These are phyloP conservation scores for Heliconius eleuchia DNA, from an alignment of 1,140 invertebrate genomes.

Conservation along the genomic window DNA sequence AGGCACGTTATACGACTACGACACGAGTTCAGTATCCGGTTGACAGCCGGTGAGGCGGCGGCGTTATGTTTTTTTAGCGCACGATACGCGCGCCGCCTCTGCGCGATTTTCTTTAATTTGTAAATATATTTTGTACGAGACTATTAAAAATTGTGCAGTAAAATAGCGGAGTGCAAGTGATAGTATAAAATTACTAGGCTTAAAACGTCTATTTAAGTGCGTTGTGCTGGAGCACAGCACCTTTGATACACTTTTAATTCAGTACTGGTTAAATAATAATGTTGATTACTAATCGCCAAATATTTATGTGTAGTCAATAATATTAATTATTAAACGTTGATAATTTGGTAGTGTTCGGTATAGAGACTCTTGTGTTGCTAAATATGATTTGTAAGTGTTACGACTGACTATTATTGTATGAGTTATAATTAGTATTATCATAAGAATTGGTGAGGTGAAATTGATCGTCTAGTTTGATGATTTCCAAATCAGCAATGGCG, in stretches of 20 bases:
- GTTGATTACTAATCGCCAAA: slow-evolving; percentile 44
- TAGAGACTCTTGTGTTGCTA: slow-evolving; percentile 39
- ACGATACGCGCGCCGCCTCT: slow-evolving; percentile 74
- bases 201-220: slow-evolving; percentile 38
- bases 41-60: slow-evolving; percentile 77
- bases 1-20: slow-evolving; percentile 9
- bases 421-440: slow-evolving; percentile 33
- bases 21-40: slow-evolving; percentile 71
- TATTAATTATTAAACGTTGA: slow-evolving; percentile 38
- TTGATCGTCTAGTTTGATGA: slow-evolving; percentile 58
- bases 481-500: slow-evolving; percentile 78
- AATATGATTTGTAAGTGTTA: slow-evolving; percentile 45
- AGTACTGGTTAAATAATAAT: slow-evolving; percentile 47
- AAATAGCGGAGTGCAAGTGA: slow-evolving; percentile 40
- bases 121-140: slow-evolving; percentile 73
- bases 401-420: slow-evolving; percentile 41
- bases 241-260: slow-evolving; percentile 58
- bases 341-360: slow-evolving; percentile 36
- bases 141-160: slow-evolving; percentile 43
- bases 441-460: slow-evolving; percentile 54
- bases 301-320: slow-evolving; percentile 38
- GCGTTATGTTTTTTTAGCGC: slow-evolving; percentile 60
- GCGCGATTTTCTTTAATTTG: slow-evolving; percentile 71
- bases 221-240: slow-evolving; percentile 45
- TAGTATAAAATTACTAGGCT: slow-evolving; percentile 29